Conservation (phyloP, 2,888 invertebrate species). For the Muscina levida region DNA sequence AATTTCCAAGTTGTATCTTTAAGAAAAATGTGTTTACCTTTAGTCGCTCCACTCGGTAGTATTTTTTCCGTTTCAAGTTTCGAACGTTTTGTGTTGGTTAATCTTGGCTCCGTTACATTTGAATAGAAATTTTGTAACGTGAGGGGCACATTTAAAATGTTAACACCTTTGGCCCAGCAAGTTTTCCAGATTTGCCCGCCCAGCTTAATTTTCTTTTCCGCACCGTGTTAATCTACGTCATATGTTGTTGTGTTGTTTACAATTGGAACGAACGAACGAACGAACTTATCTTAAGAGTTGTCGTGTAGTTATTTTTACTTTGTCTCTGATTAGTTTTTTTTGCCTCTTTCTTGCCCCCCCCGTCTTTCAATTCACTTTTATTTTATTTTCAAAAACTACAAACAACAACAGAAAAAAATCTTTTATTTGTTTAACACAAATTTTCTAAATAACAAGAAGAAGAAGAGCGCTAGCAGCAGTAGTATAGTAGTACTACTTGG, state of each 20-base stretch:
- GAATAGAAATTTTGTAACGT: slow-evolving; percentile 31
- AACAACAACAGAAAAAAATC: slow-evolving; percentile 38
- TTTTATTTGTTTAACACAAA: slow-evolving; percentile 65
- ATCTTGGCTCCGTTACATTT: slow-evolving; percentile 58
- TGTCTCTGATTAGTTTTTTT: slow-evolving; percentile 52
- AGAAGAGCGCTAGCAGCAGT: slow-evolving; percentile 3
- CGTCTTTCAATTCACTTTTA: slow-evolving; percentile 58
- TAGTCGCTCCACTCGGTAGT: slow-evolving; percentile 25
- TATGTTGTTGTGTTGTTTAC: background rate
- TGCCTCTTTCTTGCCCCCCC: too few species aligned
- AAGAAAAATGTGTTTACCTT: slow-evolving; percentile 59
- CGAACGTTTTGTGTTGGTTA: too few species aligned
- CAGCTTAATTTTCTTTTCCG: slow-evolving; percentile 12
- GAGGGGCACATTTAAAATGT: slow-evolving; percentile 11
- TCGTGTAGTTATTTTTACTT: slow-evolving; percentile 17
- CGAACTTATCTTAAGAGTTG: slow-evolving; percentile 1
- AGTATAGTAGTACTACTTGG: too few species aligned
- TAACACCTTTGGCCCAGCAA: slow-evolving; percentile 19
- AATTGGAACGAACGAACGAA: too few species aligned
- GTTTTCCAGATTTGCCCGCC: background rate
- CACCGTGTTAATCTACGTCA: too few species aligned
- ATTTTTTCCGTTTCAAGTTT: slow-evolving; percentile 29
- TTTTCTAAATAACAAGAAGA: slow-evolving; percentile 9
- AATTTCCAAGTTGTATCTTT: slow-evolving; percentile 7
- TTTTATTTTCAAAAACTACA: too few species aligned